Percentiles rank a stretch among this genome's conserved stretches.
Conservation (phyloP, 2,113 vertebrate species). For the Acrocephalus kingi region DNA sequence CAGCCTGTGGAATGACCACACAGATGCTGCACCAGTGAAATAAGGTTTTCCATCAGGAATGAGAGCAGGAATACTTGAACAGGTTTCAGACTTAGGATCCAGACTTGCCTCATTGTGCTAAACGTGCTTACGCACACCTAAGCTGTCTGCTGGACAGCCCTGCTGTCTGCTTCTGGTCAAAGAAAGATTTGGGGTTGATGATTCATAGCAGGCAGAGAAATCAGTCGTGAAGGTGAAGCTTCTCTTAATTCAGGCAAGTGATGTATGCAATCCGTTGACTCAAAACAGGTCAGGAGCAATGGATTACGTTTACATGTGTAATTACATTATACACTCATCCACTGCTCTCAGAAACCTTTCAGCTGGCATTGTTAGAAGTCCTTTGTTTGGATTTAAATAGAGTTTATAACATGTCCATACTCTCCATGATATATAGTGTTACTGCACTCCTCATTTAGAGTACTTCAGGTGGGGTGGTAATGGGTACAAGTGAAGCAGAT, state of each 20-base stretch:
- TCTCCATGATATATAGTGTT: neutral
- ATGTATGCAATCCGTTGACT: neutral
- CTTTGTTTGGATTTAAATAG: neutral
- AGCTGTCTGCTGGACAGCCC: conserved; percentile 5
- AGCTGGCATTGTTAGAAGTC: neutral
- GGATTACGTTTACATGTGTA: neutral
- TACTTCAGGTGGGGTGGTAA: neutral
- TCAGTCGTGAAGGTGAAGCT: neutral
- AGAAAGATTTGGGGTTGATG: neutral
- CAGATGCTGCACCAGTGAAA: neutral
- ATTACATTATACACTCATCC: neutral
- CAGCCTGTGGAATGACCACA: neutral
- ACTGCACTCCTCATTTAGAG: neutral
- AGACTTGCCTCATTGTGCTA: neutral
- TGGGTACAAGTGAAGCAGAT: neutral
- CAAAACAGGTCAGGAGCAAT: neutral
- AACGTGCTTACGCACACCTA: neutral
- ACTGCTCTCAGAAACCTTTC: neutral
- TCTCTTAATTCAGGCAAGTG: neutral
- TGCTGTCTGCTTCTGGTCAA: neutral
- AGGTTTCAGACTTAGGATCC: neutral
- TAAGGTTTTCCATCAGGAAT: neutral
- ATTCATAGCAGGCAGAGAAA: conserved; percentile 4
- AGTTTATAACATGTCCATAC: neutral
- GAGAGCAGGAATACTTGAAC: neutral